phyloP scores from a whole-genome alignment of 2,888 invertebrate species.

The Caenorhabditis sp. region DNA sequence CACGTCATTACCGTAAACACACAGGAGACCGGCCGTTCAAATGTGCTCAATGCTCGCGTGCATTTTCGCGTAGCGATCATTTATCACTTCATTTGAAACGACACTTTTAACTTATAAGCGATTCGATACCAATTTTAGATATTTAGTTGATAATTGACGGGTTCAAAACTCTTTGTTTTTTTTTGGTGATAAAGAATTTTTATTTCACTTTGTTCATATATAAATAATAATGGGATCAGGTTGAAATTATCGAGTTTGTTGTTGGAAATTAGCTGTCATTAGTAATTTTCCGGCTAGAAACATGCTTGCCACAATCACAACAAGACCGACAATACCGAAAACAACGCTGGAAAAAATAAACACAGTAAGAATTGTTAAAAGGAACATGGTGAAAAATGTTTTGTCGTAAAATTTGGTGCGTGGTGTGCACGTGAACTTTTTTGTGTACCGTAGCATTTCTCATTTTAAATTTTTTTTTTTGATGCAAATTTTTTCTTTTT shows the following conservation, averaged over 20 bases:
- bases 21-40: conserved; percentile 78
- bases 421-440: background rate
- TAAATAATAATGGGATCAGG: background rate
- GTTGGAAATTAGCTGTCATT: conserved; percentile 16
- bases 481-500: background rate
- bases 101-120: conserved; percentile 29
- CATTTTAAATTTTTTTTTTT: background rate
- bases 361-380: background rate
- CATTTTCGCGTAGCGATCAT: conserved; percentile 78
- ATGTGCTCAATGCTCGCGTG: conserved; percentile 77
- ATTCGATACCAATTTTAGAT: background rate
- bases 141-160: no score
- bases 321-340: conserved; percentile 39
- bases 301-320: conserved; percentile 25
- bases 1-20: conserved; percentile 72
- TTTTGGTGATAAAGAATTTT: conserved; percentile 4
- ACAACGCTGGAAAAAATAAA: conserved; percentile 25
- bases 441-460: background rate
- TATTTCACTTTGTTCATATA: conserved; percentile 6
- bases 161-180: background rate
- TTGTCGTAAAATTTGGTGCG: background rate
- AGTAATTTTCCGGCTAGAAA: conserved; percentile 38
- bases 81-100: conserved; percentile 70
- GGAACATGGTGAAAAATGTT: background rate
- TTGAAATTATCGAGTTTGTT: background rate